Percentiles rank a stretch among this genome's conserved stretches.
phyloP scores from a whole-genome alignment of 2,888 invertebrate genomes.

The Pelosia muscerda region DNA sequence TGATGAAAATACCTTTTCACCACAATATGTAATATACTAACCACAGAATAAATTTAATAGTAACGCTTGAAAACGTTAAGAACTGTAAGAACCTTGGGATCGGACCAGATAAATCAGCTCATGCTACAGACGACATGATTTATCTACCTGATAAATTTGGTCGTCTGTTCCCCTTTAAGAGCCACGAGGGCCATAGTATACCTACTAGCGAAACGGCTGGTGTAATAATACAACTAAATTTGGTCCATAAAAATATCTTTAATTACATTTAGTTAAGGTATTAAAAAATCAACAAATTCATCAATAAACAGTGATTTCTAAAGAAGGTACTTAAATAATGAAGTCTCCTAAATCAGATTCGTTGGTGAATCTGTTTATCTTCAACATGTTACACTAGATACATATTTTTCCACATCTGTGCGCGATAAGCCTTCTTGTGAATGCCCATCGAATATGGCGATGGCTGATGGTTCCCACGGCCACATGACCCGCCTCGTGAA shows the following conservation, averaged over 20 bases:
- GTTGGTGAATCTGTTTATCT: background rate
- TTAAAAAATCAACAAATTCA: background rate
- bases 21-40: too few relatives aligned
- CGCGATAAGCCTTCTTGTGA: constrained; percentile 62
- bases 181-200: background rate
- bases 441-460: constrained; percentile 68
- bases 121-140: too few relatives aligned
- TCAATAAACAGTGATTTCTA: background rate
- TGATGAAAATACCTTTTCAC: too few relatives aligned
- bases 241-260: background rate
- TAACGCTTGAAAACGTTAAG: too few relatives aligned
- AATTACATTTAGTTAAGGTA: too few relatives aligned
- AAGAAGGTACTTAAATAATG: background rate
- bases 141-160: too few relatives aligned
- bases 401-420: constrained; percentile 69
- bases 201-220: too few relatives aligned
- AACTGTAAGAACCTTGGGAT: too few relatives aligned
- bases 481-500: constrained; percentile 70
- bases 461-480: constrained; percentile 75
- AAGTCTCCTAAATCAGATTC: background rate
- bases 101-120: too few relatives aligned
- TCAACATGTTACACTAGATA: constrained; percentile 40
- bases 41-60: too few relatives aligned
- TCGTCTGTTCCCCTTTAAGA: too few relatives aligned
- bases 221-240: background rate